phyloP scores from a whole-genome alignment of 2,113 vertebrate genomes.

The Cyprinodon tularosa region DNA sequence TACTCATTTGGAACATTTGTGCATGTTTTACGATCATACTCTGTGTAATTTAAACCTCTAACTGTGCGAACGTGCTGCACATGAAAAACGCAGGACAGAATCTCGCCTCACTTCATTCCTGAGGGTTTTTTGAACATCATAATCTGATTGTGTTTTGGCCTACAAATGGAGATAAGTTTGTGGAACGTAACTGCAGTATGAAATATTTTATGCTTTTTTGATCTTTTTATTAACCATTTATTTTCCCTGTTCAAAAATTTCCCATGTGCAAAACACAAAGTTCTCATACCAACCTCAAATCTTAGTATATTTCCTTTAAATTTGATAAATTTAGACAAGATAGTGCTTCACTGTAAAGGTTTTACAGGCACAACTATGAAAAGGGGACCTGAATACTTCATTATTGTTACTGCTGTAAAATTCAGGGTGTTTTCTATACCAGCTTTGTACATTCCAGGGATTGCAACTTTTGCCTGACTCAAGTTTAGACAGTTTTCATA shows the following conservation, averaged over 20 bases:
- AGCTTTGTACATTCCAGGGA: too few relatives aligned
- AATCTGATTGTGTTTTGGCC: conserved; percentile 34
- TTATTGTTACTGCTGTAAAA: too few relatives aligned
- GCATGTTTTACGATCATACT: neutral
- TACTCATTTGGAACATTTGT: neutral
- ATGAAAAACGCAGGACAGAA: conserved; percentile 12
- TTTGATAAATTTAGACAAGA: too few relatives aligned
- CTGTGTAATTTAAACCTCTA: neutral
- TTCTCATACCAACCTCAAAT: too few relatives aligned
- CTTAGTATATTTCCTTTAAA: too few relatives aligned
- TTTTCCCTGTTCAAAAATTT: neutral
- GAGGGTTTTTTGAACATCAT: neutral
- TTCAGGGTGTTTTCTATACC: too few relatives aligned
- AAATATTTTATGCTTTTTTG: neutral
- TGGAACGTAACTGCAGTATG: neutral
- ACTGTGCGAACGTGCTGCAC: neutral
- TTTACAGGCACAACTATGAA: too few relatives aligned
- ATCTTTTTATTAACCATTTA: neutral
- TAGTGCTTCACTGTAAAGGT: too few relatives aligned
- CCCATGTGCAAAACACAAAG: too few relatives aligned
- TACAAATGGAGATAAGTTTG: neutral
- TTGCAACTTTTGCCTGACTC: too few relatives aligned
- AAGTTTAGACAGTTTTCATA: too few relatives aligned
- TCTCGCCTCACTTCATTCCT: conserved; percentile 64
- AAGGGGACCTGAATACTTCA: too few relatives aligned